Conservation (phyloP, 35 echinoderm and acorn worm genomes). For the Eucidaris tribuloides region DNA sequence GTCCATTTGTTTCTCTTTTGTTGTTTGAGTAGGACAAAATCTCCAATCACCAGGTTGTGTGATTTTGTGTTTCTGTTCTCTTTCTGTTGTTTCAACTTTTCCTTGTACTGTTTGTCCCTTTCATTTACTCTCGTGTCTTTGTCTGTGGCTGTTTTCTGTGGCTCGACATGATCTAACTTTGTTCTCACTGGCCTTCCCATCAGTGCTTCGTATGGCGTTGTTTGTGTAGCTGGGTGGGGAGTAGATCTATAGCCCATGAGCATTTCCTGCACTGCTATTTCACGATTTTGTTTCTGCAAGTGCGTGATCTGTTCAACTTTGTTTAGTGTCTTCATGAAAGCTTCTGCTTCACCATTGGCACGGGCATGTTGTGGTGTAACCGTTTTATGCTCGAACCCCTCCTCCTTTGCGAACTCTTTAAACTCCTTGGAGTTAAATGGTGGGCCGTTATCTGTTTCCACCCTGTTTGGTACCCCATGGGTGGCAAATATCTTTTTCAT, state of each 20-base stretch:
- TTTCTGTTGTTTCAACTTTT: constrained; percentile 14
- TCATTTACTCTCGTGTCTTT: background rate
- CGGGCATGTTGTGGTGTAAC: constrained; percentile 51
- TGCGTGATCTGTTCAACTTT: constrained; percentile 48
- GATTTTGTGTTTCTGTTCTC: constrained; percentile 60
- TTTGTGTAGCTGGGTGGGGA: constrained; percentile 44
- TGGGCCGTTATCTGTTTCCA: constrained; percentile 59
- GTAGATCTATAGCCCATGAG: constrained; percentile 59
- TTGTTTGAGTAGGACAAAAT: constrained; percentile 49
- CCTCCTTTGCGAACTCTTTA: constrained; percentile 40
- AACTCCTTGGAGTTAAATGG: constrained; percentile 69
- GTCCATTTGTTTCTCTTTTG: constrained; percentile 57
- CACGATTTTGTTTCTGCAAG: constrained; percentile 12
- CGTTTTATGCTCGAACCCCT: constrained; percentile 47
- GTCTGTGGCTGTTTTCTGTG: background rate
- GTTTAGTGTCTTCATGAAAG: constrained; percentile 65
- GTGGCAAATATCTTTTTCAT: constrained; percentile 63
- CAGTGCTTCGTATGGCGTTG: constrained; percentile 51
- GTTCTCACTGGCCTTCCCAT: constrained; percentile 48
- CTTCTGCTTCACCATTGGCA: constrained; percentile 66
- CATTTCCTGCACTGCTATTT: constrained; percentile 53
- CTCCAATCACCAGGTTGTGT: constrained; percentile 46
- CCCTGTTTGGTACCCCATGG: constrained; percentile 30
- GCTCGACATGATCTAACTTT: constrained; percentile 14
- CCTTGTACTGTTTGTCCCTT: constrained; percentile 47